phyloP scores from a whole-genome alignment of 2,888 invertebrate species.

The Helicoverpa assulta region DNA sequence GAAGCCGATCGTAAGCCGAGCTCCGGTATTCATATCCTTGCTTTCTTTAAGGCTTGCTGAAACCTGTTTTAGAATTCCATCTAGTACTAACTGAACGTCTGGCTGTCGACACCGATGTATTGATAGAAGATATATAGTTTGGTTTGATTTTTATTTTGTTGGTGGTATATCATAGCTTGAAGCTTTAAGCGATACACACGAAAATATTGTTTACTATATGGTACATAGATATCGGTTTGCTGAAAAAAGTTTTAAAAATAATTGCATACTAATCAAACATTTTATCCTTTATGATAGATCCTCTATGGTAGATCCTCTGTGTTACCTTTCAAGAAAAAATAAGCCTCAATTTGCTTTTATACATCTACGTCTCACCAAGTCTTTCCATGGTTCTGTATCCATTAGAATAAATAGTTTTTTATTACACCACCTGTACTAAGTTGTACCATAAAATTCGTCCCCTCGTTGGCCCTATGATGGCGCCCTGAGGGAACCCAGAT shows the following conservation, averaged over 20 bases:
- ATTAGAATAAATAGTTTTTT: slow-evolving; percentile 44
- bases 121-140: slow-evolving; percentile 34
- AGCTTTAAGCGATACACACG: no score
- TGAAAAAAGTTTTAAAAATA: no score
- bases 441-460: slow-evolving; percentile 37
- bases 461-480: slow-evolving; percentile 31
- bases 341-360: background rate
- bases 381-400: slow-evolving; percentile 2
- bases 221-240: background rate
- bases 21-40: slow-evolving; percentile 74
- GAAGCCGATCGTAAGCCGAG: slow-evolving; percentile 55
- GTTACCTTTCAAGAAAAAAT: background rate
- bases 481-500: slow-evolving; percentile 36
- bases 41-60: slow-evolving; percentile 70
- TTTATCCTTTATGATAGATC: no score
- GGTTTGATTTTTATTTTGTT: slow-evolving; percentile 40
- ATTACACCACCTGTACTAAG: slow-evolving; percentile 18
- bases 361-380: slow-evolving; percentile 17
- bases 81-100: slow-evolving; percentile 68
- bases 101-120: slow-evolving; percentile 59
- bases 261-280: no score
- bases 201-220: background rate
- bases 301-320: no score
- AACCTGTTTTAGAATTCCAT: slow-evolving; percentile 75
- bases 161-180: background rate